A percentile compares a stretch with the other conserved stretches of the same genome.
These are phyloP conservation scores for Heterodera filipjevi DNA, from an alignment of 2,888 invertebrate genomes.

Conservation along the genomic window DNA sequence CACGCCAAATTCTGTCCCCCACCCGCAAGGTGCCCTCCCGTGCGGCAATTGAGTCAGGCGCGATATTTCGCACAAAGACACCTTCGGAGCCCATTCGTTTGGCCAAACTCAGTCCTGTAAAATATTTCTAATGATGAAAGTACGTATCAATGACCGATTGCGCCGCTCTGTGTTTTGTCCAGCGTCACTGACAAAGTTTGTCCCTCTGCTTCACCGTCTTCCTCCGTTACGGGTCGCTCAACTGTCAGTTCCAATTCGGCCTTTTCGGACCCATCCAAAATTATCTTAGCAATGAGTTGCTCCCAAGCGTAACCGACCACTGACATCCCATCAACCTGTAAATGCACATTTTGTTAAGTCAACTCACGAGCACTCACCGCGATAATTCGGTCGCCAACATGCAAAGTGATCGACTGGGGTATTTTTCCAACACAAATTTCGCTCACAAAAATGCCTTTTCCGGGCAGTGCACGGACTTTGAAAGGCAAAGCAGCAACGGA, in stretches of 20 bases:
- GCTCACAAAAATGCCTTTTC: background rate
- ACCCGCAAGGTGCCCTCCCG: constrained; percentile 52
- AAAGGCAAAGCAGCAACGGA: constrained; percentile 7
- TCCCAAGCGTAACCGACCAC: constrained; percentile 1
- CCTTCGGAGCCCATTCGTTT: constrained; percentile 58
- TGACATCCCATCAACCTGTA: background rate
- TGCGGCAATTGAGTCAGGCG: constrained; percentile 56
- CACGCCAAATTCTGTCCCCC: constrained; percentile 50
- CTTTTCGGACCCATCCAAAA: background rate
- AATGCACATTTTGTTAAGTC: background rate
- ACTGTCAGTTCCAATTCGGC: background rate
- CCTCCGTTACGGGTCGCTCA: background rate
- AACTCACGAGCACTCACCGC: background rate
- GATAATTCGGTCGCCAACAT: background rate
- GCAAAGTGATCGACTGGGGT: background rate
- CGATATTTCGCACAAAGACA: constrained; percentile 61
- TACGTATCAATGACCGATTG: constrained; percentile 38
- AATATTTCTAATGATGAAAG: background rate
- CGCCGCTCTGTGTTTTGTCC: constrained; percentile 43
- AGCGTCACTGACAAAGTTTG: constrained; percentile 43
- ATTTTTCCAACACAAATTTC: background rate
- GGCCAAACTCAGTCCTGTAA: constrained; percentile 58
- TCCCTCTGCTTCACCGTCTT: background rate
- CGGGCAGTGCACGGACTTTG: background rate
- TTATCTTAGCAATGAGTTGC: background rate